A percentile compares a stretch with the other conserved stretches of the same genome.
These are phyloP conservation scores for Oryzias celebensis DNA, from an alignment of 2,113 vertebrate species.

Conservation along the genomic window DNA sequence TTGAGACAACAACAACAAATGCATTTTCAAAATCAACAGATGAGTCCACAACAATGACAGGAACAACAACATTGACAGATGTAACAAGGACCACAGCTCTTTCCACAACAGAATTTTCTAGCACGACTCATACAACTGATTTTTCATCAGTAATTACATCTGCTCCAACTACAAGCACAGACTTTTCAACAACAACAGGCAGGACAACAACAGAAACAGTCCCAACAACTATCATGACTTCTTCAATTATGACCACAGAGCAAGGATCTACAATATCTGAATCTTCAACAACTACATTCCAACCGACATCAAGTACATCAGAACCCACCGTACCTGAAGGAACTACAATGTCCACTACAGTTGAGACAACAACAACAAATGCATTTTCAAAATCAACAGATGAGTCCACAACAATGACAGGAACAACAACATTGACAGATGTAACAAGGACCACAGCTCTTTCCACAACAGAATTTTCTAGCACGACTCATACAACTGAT, in stretches of 20 bases:
- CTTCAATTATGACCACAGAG: neutral
- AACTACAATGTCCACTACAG: neutral
- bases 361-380: neutral
- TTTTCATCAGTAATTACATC: neutral
- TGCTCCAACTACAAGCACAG: neutral
- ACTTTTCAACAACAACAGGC: neutral
- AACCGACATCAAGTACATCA: neutral
- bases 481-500: neutral
- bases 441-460: neutral
- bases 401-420: neutral
- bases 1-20: too few species aligned
- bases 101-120: neutral
- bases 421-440: neutral
- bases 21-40: too few species aligned
- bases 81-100: too few species aligned
- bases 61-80: too few species aligned
- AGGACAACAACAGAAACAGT: neutral
- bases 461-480: neutral
- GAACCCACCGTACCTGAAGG: neutral
- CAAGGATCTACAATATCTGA: neutral
- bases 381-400: neutral
- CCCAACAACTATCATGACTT: neutral
- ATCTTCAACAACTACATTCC: too few species aligned
- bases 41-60: too few species aligned
- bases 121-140: neutral